These are phyloP conservation scores for Plebejus anna DNA, from an alignment of 2,888 invertebrate genomes.

Conservation along the genomic window DNA sequence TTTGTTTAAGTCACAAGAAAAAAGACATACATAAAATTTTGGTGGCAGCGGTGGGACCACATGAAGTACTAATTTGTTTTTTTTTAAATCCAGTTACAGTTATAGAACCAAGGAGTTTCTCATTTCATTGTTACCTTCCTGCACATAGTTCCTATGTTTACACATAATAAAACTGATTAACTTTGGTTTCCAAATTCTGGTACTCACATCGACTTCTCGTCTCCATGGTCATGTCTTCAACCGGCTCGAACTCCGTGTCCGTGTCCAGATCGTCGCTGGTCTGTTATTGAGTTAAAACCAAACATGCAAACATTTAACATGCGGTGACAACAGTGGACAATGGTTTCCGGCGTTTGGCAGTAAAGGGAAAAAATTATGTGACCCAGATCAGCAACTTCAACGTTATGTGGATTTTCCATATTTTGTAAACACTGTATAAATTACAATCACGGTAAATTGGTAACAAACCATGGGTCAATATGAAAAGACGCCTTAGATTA, in stretches of 20 bases:
- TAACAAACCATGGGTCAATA: background rate
- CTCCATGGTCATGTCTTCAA: slow-evolving; percentile 84
- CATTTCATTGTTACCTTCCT: background rate
- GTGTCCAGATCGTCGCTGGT: slow-evolving; percentile 84
- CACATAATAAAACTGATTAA: background rate
- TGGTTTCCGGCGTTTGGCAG: slow-evolving; percentile 16
- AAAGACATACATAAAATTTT: background rate
- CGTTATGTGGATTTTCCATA: background rate
- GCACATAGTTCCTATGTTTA: background rate
- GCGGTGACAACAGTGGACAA: slow-evolving; percentile 33
- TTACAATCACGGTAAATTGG: no score
- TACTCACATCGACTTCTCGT: slow-evolving; percentile 83
- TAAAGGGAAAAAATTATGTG: background rate
- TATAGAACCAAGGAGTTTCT: background rate
- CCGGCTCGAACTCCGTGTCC: slow-evolving; percentile 84
- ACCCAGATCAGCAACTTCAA: background rate
- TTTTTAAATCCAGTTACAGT: background rate
- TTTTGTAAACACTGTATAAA: background rate
- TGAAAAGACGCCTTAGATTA: background rate
- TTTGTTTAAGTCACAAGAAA: background rate
- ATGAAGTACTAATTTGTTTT: background rate
- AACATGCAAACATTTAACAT: slow-evolving; percentile 34
- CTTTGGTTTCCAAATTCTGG: slow-evolving; percentile 12
- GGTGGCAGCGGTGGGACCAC: slow-evolving; percentile 1
- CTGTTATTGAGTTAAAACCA: slow-evolving; percentile 51